Percentiles rank a stretch among this genome's conserved stretches.
phyloP scores from a whole-genome alignment of 2,113 vertebrate species.

The Silurus meridionalis region DNA sequence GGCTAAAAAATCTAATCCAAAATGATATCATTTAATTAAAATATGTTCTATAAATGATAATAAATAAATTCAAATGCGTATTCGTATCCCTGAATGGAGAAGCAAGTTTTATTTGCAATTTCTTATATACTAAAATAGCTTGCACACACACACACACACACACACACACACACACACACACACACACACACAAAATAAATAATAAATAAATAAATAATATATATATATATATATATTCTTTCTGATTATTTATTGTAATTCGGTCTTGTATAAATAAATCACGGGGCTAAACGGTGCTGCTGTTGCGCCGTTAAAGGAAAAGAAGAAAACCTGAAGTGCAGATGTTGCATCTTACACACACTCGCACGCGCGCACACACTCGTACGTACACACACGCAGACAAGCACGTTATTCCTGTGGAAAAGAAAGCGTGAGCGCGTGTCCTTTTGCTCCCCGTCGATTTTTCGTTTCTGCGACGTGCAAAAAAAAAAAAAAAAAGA shows the following conservation, averaged over 20 bases:
- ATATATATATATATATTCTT: not conserved
- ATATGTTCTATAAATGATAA: not conserved
- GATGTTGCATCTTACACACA: conserved; percentile 4
- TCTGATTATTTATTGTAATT: not conserved
- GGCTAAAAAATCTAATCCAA: too few relatives aligned
- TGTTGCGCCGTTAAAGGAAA: not conserved
- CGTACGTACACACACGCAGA: not conserved
- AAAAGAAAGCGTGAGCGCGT: not conserved
- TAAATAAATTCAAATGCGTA: not conserved
- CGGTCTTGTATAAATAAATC: not conserved
- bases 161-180: not conserved
- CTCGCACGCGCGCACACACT: not conserved
- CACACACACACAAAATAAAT: too few relatives aligned
- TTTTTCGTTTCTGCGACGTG: conserved; percentile 55
- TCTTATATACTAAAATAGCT: not conserved
- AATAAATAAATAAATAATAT: too few relatives aligned
- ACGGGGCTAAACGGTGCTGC: not conserved
- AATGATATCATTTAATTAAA: not conserved
- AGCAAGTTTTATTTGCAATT: not conserved
- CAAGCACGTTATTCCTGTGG: not conserved
- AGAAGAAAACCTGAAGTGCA: not conserved
- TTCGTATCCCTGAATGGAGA: not conserved
- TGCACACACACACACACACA: not conserved
- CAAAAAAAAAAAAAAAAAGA: not conserved
- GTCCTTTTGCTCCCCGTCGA: conserved; percentile 16